A percentile compares a stretch with the other conserved stretches of the same genome.
Evolutionary conservation across 2,888 invertebrate genomes (phyloP).

Genomic region (Stramonita haemastoma): DNA sequence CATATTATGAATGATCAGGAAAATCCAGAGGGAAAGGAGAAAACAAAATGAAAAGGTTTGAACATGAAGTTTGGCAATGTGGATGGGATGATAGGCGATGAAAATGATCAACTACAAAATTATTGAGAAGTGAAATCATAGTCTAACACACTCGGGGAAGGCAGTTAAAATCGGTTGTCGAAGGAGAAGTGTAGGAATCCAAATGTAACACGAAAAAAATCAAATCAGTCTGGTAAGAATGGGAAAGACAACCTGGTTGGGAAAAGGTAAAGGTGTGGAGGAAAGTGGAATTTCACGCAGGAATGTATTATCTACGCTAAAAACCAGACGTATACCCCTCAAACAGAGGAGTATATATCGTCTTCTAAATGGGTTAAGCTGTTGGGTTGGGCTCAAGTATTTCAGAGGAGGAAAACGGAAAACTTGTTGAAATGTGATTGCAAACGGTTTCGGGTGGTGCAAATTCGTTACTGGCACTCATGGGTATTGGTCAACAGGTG

Average conservation of each 20-base stretch:
- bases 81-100: too few species aligned
- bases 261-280: background rate
- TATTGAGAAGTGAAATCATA: too few species aligned
- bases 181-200: background rate
- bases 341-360: background rate
- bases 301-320: background rate
- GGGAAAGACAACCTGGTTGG: background rate
- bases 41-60: background rate
- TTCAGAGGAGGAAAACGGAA: background rate
- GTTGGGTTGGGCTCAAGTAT: background rate
- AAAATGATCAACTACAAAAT: too few species aligned
- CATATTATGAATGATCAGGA: too few species aligned
- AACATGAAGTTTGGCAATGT: too few species aligned
- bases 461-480: background rate
- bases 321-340: too few species aligned
- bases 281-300: background rate
- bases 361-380: background rate
- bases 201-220: background rate
- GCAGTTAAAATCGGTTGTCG: background rate
- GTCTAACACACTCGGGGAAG: background rate
- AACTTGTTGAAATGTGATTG: background rate
- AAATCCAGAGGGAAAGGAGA: background rate
- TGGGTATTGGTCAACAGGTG: too few species aligned
- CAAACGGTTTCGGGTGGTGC: background rate
- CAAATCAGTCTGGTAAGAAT: background rate